These are phyloP conservation scores for Trichogramma evanescens DNA, from an alignment of 2,888 invertebrate genomes.

Conservation along the genomic window DNA sequence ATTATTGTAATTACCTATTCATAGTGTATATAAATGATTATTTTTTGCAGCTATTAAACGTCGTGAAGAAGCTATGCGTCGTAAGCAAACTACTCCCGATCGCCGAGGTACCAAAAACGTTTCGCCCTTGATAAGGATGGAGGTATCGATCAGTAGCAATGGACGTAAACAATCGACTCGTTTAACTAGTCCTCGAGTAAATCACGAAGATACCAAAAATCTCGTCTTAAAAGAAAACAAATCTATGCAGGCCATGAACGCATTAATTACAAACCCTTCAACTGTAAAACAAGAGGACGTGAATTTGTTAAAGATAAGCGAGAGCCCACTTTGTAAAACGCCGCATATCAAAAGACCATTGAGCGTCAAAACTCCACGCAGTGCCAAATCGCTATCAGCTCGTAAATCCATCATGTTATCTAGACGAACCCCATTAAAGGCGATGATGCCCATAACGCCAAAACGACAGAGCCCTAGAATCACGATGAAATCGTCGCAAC, in stretches of 20 bases:
- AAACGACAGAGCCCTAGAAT: conserved; percentile 40
- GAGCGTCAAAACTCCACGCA: conserved; percentile 53
- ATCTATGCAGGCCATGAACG: neutral
- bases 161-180: conserved; percentile 9
- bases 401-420: conserved; percentile 47
- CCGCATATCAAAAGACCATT: conserved; percentile 59
- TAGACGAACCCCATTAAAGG: conserved; percentile 56
- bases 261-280: conserved; percentile 14
- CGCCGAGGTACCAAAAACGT: conserved; percentile 2
- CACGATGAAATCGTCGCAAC: conserved; percentile 33
- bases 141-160: conserved; percentile 19
- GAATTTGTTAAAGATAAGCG: conserved; percentile 29
- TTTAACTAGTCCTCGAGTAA: conserved; percentile 6
- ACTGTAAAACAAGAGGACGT: conserved; percentile 19
- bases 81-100: conserved; percentile 7
- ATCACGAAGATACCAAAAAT: conserved; percentile 2
- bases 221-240: conserved; percentile 14
- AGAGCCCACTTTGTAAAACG: conserved; percentile 32
- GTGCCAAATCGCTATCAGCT: conserved; percentile 50
- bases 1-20: too few relatives aligned
- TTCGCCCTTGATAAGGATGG: conserved; percentile 29
- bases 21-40: too few relatives aligned
- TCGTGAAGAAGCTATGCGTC: neutral
- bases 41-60: neutral
- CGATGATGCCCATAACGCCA: conserved; percentile 37